Conservation (phyloP, 2,888 invertebrate genomes). For the Didymodactylos carnosus region DNA sequence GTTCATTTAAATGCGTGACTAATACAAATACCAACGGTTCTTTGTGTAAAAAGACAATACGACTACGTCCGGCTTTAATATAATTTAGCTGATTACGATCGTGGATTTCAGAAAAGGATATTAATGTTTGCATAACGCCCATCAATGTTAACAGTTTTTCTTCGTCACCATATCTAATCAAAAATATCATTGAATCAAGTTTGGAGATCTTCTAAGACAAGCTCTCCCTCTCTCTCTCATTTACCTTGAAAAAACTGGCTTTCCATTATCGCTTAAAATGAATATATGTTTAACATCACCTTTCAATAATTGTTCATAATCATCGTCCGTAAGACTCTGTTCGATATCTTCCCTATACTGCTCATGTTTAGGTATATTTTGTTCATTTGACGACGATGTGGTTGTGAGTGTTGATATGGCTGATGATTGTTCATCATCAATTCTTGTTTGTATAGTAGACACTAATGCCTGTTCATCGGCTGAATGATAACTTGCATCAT, state of each 20-base stretch:
- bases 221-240: slow-evolving; percentile 15
- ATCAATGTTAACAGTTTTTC: slow-evolving; percentile 81
- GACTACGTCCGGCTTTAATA: slow-evolving; percentile 51
- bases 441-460: too few species aligned
- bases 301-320: background rate
- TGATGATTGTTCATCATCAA: background rate
- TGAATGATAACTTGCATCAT: too few species aligned
- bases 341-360: too few species aligned
- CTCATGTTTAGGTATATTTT: too few species aligned
- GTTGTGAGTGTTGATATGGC: background rate
- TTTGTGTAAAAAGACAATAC: slow-evolving; percentile 70
- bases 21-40: slow-evolving; percentile 60
- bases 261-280: slow-evolving; percentile 78
- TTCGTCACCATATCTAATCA: slow-evolving; percentile 61
- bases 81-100: slow-evolving; percentile 63
- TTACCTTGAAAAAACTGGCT: slow-evolving; percentile 81
- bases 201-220: background rate
- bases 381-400: too few species aligned
- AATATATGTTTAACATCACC: slow-evolving; percentile 58
- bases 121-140: slow-evolving; percentile 71
- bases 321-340: background rate
- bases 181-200: too few species aligned
- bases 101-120: slow-evolving; percentile 63
- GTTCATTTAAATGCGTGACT: slow-evolving; percentile 49
- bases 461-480: too few species aligned